Evolutionary conservation across 2,113 vertebrate genomes (phyloP).

Genomic region (Bubo blakistoni): DNA sequence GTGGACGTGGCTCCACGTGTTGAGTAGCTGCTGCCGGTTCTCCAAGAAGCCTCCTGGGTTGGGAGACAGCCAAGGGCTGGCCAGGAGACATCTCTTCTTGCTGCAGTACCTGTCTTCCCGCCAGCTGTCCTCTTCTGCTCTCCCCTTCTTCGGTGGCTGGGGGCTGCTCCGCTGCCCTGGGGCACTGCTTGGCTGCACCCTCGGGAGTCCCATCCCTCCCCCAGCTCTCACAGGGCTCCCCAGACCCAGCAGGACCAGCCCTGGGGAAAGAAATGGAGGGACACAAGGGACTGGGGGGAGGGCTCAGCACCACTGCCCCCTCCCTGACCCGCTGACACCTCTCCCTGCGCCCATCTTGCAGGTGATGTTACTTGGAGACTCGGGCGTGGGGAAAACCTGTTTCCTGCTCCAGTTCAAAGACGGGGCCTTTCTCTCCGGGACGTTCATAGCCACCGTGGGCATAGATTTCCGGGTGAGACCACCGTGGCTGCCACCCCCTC

Average conservation of each 20-base stretch:
- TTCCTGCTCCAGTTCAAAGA: slow-evolving; percentile 96
- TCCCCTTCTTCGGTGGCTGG: not conserved
- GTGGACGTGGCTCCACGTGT: accelerated
- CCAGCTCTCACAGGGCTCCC: accelerated
- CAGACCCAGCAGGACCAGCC: not conserved
- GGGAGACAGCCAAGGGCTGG: not conserved
- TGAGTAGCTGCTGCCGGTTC: not conserved
- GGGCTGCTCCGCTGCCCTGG: not conserved
- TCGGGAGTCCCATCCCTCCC: not conserved
- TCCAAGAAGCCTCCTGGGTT: not conserved
- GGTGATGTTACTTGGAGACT: slow-evolving; percentile 99
- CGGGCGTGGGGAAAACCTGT: slow-evolving; percentile 97
- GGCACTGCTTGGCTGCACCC: not conserved
- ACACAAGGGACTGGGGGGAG: not conserved
- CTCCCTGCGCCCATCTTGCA: slow-evolving; percentile 61
- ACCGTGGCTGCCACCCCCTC: not conserved
- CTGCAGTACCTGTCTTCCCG: not conserved
- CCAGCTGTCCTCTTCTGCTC: not conserved
- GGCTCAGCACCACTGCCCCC: not conserved
- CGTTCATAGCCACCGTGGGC: slow-evolving; percentile 98
- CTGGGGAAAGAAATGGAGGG: not conserved
- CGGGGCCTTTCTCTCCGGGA: slow-evolving; percentile 91
- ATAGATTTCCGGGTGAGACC: slow-evolving; percentile 98
- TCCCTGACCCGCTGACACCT: not conserved
- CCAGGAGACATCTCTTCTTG: not conserved